Evolutionary conservation across 2,797 vertebrate species (phyloP).

Genomic region (Poeciliopsis paucimaculata): DNA sequence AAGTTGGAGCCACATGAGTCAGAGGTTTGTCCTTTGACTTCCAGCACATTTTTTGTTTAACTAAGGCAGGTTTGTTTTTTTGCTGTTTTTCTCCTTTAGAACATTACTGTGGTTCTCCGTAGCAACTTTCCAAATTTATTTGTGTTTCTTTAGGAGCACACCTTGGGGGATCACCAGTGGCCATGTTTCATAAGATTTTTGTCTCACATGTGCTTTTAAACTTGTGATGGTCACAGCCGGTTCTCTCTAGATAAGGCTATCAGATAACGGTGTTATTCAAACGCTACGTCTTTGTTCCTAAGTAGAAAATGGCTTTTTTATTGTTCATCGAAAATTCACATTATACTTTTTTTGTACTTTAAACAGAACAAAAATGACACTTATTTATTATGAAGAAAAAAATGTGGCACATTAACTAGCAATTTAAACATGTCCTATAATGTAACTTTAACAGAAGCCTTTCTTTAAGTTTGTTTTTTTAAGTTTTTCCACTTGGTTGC

Average conservation of each 20-base stretch:
- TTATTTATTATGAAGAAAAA: neutral
- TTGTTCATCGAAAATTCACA: neutral
- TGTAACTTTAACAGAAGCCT: neutral
- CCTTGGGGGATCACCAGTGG: constrained; percentile 18
- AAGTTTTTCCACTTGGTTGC: too few relatives aligned
- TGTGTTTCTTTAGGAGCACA: constrained; percentile 17
- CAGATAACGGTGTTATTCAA: constrained; percentile 11
- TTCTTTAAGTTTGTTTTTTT: neutral
- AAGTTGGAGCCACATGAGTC: neutral
- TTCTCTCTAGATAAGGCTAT: constrained; percentile 15
- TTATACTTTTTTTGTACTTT: neutral
- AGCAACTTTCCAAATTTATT: constrained; percentile 2
- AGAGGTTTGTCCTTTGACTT: constrained; percentile 5
- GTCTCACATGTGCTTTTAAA: constrained; percentile 47
- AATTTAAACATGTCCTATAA: neutral
- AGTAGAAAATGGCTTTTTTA: neutral
- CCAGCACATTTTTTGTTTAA: neutral
- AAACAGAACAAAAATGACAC: neutral
- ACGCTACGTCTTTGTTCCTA: neutral
- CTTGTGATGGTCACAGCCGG: constrained; percentile 49
- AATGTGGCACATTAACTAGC: neutral
- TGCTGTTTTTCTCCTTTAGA: neutral
- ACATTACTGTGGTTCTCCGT: constrained; percentile 27
- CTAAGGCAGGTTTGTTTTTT: neutral
- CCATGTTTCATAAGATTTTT: constrained; percentile 35